Evolutionary conservation across 2,113 vertebrate genomes (phyloP), one percentile per base, ranked within the genome.

Genomic region (Thamnaconus septentrionalis): DNA sequence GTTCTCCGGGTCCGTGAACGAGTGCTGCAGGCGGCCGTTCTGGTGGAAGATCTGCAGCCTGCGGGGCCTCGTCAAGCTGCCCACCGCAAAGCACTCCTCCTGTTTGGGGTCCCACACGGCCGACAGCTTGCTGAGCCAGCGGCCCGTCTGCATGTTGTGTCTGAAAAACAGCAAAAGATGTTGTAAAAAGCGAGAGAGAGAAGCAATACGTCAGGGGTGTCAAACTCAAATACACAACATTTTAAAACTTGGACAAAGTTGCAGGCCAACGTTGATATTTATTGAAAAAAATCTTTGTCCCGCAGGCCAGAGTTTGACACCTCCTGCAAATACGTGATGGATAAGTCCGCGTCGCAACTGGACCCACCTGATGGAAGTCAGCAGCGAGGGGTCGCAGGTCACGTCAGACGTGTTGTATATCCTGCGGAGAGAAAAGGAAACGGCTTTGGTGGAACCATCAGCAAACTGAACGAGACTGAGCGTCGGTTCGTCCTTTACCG

Each of bases 61-160:
- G 0, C 93, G 73, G 0, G 93, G 93, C 4, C 59, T 81, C 0
- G 55, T 66, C 93, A 94, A 75, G 53, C 92, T 94, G 62, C 95
- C 94, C 61, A 95, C 89, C 10, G 92, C 78, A 8, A 97, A 88
- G 77, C 93, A 96, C 11, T 94, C 90, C 8, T 96, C 94, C 76
- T 73, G 91, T 44, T 94, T 95, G 8, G 95, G 94, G 84, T 98
- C 95, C 96, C 96, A 98, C 1, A 92, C 12, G 0, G 94, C 94
- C n/a, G 85, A 85, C 44, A 96, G 90, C 61, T 92, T 88, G 0
- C 66, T 88, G 50, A 95, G 69, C 94, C 93, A 96, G 56, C 91
- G 90, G 1, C 92, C 93, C 0, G 94, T 95, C 12, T 78, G 76
- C 71, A 84, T 91, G 78, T 94, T 82, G 7, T 93, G 93, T 18